These are phyloP conservation scores for Yasuhikotakia modesta DNA, from an alignment of 2,797 vertebrate genomes.

Conservation along the genomic window DNA sequence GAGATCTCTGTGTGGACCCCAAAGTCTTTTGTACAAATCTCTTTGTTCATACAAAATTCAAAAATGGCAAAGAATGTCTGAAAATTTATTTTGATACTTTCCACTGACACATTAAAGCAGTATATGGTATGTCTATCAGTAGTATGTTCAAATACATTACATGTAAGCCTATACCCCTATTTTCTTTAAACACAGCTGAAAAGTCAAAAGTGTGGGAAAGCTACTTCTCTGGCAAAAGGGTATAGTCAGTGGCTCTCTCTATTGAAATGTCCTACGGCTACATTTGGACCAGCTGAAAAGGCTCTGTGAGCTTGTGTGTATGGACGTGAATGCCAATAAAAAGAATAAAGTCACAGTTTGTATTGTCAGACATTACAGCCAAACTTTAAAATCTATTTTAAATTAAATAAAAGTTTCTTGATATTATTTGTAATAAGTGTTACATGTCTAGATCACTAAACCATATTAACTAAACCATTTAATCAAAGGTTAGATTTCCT, in stretches of 20 bases:
- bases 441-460: no score
- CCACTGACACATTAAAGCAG: background rate
- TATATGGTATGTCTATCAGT: background rate
- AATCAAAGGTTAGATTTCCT: no score
- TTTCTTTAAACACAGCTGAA: background rate
- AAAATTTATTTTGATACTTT: background rate
- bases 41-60: background rate
- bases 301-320: slow-evolving; percentile 55
- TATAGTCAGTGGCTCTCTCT: slow-evolving; percentile 5
- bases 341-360: slow-evolving; percentile 9
- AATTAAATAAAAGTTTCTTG: background rate
- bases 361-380: background rate
- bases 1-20: background rate
- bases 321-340: slow-evolving; percentile 49
- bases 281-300: slow-evolving; percentile 37
- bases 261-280: slow-evolving; percentile 12
- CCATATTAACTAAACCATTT: no score
- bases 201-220: slow-evolving; percentile 26
- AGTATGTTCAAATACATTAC: background rate
- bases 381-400: background rate
- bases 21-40: background rate
- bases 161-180: background rate
- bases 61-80: background rate
- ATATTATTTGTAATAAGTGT: background rate
- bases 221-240: background rate